Base-by-base conservation (phyloP, 2,797 vertebrate genomes). In the Toxotes lorentzi region DNA sequence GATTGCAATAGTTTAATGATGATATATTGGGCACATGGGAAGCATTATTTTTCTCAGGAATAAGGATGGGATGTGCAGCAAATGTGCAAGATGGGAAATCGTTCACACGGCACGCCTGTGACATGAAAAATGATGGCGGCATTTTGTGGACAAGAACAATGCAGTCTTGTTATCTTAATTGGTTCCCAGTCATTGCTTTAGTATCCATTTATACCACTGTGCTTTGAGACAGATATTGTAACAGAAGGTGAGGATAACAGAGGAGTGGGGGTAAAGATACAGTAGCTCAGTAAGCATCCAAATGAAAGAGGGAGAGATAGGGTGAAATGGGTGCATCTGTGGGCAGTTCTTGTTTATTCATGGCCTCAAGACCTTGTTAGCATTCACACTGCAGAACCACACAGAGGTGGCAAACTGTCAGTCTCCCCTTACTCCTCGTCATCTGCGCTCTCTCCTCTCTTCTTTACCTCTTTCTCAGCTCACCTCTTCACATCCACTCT, bases 301-400 rank as follows among this genome's bases (percentile, higher is more conserved):
- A 67, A 84, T 54, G 43, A 59, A 63, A 69, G 48, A 10, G 8
- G 27, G 23, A n/a, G n/a, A 53, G 19, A 67, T 30, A 16, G 9
- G 53, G 34, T 56, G 48, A 32, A 69, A 35, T 17, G 16, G n/a
- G 2, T 54, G 38, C 78, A 80, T 85, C 67, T 81, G 66, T 66
- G 67, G 59, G 72, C 59, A 64, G 72, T 73, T 83, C 43, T 72
- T 76, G 79, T 89, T 89, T 82, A 79, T 79, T 45, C 80, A 14
- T 10, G 21, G 57, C 59, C 68, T 80, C n/a, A 32, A 82, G 60
- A 63, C 64, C 70, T 85, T n/a, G 53, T 89, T 88, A 89, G 79
- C 82, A 83, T 87, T 81, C 77, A 81, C 57, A 1, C 80, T 74
- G 68, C 67, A 84, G 78, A 86, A 77, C 47, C 62, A 72, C 79